phyloP scores from a whole-genome alignment of 2,797 vertebrate species.

The Sebastes dallii region DNA sequence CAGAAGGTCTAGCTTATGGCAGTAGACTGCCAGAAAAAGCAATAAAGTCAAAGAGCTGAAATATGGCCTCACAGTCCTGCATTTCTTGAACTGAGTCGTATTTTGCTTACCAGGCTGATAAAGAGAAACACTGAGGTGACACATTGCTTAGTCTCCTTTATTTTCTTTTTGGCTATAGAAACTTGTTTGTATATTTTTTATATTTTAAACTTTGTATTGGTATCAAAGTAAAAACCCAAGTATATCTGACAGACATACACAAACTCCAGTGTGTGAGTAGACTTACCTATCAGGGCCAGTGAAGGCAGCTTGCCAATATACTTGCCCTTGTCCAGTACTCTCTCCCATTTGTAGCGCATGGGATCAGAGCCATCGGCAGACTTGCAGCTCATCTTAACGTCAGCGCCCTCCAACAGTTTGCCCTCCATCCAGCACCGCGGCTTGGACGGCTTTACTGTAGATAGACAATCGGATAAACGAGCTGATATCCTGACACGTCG shows the following conservation, averaged over 20 bases:
- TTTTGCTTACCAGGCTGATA: neutral
- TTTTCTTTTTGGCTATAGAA: neutral
- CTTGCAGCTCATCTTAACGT: constrained; percentile 89
- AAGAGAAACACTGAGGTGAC: neutral
- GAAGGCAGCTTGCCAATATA: constrained; percentile 83
- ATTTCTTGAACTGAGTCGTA: neutral
- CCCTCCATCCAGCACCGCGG: constrained; percentile 92
- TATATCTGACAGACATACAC: neutral
- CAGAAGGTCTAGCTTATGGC: neutral
- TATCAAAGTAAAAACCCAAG: neutral
- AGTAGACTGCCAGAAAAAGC: neutral
- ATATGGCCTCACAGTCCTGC: neutral
- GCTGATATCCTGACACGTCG: neutral
- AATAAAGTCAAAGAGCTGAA: constrained; percentile 10
- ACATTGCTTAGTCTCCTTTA: neutral
- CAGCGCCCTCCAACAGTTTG: constrained; percentile 84
- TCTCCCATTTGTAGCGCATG: constrained; percentile 90
- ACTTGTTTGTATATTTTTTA: neutral
- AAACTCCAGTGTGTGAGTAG: neutral
- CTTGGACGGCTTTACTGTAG: constrained; percentile 90
- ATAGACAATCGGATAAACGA: constrained; percentile 7
- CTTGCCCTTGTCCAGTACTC: constrained; percentile 83
- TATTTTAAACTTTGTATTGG: neutral
- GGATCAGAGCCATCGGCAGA: constrained; percentile 90
- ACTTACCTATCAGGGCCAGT: constrained; percentile 85